Conservation (phyloP, 2,113 vertebrate species). For the Acanthisitta chloris region DNA sequence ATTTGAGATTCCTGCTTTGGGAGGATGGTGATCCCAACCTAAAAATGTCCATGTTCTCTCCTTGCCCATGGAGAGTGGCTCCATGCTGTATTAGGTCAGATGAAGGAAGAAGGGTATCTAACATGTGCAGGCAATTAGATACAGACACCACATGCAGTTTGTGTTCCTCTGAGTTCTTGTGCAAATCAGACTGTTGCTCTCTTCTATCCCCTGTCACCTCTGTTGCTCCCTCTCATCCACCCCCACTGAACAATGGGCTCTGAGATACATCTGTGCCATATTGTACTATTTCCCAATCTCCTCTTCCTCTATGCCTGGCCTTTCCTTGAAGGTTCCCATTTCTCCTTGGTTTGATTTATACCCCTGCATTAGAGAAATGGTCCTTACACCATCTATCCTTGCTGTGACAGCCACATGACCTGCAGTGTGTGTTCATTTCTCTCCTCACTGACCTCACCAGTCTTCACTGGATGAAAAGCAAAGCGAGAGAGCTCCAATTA, state of each 20-base stretch:
- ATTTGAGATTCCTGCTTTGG: no score
- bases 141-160: not conserved
- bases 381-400: not conserved
- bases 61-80: no score
- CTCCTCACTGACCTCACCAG: not conserved
- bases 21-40: no score
- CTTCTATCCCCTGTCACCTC: no score
- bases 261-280: rapidly evolving
- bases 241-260: no score
- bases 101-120: not conserved
- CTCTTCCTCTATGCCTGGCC: not conserved
- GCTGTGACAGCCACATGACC: rapidly evolving
- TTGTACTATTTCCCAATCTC: not conserved
- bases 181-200: not conserved
- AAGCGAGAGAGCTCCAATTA: not conserved
- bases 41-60: no score
- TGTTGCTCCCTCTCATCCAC: not conserved
- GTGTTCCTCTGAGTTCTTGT: not conserved
- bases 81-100: no score
- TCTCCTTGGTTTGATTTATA: not conserved
- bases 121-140: no score
- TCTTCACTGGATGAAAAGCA: not conserved
- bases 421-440: not conserved
- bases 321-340: not conserved
- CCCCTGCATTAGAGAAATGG: not conserved